These are phyloP conservation scores for Lottia scabra DNA, from an alignment of 2,888 invertebrate species.

Conservation along the genomic window DNA sequence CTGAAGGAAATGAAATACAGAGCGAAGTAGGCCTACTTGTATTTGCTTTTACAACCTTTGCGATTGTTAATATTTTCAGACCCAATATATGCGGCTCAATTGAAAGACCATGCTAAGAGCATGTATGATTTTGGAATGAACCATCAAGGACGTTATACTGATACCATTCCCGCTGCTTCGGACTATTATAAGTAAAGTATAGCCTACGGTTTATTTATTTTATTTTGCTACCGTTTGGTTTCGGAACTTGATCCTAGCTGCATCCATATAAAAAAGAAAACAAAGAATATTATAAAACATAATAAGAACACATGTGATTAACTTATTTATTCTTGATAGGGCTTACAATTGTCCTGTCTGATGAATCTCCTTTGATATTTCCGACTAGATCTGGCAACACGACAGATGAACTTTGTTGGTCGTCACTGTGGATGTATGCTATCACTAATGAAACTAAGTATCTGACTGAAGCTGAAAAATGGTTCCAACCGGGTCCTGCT, in stretches of 20 bases:
- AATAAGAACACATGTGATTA: too few species aligned
- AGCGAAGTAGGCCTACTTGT: too few species aligned
- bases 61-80: constrained; percentile 34
- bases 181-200: constrained; percentile 38
- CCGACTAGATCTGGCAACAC: constrained; percentile 35
- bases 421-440: constrained; percentile 53
- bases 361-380: neutral
- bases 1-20: too few species aligned
- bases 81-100: constrained; percentile 36
- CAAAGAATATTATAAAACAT: too few species aligned
- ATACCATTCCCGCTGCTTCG: constrained; percentile 15
- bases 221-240: too few species aligned
- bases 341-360: too few species aligned
- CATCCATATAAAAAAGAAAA: too few species aligned
- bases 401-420: constrained; percentile 56
- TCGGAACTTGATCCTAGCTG: too few species aligned
- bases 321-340: too few species aligned
- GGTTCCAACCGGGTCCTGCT: constrained; percentile 33
- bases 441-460: constrained; percentile 51
- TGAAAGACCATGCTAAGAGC: constrained; percentile 44
- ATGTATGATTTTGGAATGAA: constrained; percentile 26
- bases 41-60: too few species aligned
- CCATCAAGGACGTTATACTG: constrained; percentile 22
- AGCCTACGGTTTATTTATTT: too few species aligned
- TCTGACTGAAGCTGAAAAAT: constrained; percentile 40